Base-by-base conservation (phyloP, 2,797 vertebrate genomes). In the Lagorchestes hirsutus region DNA sequence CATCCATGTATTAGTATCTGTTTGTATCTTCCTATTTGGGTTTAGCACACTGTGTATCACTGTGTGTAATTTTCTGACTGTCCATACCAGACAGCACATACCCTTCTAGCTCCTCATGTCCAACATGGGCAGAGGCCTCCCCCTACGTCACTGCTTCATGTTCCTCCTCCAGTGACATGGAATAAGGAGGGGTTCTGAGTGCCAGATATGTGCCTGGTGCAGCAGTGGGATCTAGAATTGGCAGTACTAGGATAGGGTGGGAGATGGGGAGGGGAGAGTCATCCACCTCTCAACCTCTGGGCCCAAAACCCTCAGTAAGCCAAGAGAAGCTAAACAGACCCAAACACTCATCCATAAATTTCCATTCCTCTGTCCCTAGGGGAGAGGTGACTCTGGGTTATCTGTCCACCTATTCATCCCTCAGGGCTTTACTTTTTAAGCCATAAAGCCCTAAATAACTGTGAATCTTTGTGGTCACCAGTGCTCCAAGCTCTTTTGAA, bases 201-300 rank as follows among this genome's bases (percentile, higher is more conserved):
- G 97, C 96, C 97, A 99, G 99, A 98, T 99, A 99, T 99, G 99
- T 97, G 97, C 98, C 98, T 98, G 98, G 98, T 98, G 97, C 95
- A 98, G 98, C 98, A 96, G n/a, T 4, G 12, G 91, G 93, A 97
- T 94, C 94, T 96, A 97, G 93, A 93, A 96, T 97, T 97, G 97
- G 55, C 57, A 24, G 97, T 95, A 92, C 93, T 94, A 57, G 22
- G 0, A 74, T 54, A 87, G 74, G 87, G 94, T 40, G 16, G n/a
- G 16, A 74, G n/a, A 40, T 40, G 6, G 67, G 82, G 94, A 16
- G 57, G 56, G 31, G 95, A 94, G 96, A 94, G 40, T 96, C 94
- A 94, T 97, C 94, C 90, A 55, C 50, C 82, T 74, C 95, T 96
- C 87, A 55, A 57, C 95, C 90, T 94, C 62, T 22, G 91, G 0